Conservation (phyloP, 2,797 vertebrate species). For the Enteromius trimaculatus region DNA sequence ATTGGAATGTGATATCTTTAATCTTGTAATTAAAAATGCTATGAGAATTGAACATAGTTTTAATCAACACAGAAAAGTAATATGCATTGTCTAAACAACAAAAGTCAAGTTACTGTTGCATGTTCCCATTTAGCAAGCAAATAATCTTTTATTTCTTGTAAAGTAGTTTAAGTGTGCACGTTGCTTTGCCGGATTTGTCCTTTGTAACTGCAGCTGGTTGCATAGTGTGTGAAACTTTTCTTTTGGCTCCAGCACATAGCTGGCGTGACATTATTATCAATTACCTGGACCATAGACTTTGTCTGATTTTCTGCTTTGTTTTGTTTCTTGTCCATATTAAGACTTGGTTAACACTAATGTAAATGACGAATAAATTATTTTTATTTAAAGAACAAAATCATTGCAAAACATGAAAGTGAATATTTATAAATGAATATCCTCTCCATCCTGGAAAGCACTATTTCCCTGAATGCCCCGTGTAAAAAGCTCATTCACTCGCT, state of each 20-base stretch:
- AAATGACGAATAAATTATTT: slow-evolving; percentile 18
- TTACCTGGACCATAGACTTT: background rate
- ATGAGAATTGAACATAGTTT: slow-evolving; percentile 61
- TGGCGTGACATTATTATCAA: slow-evolving; percentile 10
- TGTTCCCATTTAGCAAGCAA: slow-evolving; percentile 21
- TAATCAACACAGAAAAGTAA: slow-evolving; percentile 69
- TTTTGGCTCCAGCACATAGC: slow-evolving; percentile 18
- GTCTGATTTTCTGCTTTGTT: slow-evolving; percentile 9
- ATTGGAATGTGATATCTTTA: slow-evolving; percentile 8
- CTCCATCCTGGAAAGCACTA: slow-evolving; percentile 47
- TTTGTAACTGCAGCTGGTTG: slow-evolving; percentile 72
- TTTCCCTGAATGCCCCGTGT: slow-evolving; percentile 52
- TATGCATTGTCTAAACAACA: slow-evolving; percentile 63
- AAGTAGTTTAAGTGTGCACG: slow-evolving; percentile 8
- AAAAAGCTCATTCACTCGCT: slow-evolving; percentile 31
- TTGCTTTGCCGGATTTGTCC: background rate
- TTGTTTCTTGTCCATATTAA: background rate
- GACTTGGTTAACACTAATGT: background rate
- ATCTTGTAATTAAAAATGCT: slow-evolving; percentile 2
- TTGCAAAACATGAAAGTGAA: slow-evolving; percentile 31
- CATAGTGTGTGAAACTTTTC: slow-evolving; percentile 76
- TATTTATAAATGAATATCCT: slow-evolving; percentile 42
- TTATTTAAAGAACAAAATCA: slow-evolving; percentile 29
- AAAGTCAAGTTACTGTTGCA: slow-evolving; percentile 37
- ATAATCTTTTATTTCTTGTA: slow-evolving; percentile 1